Conservation (phyloP, 2,113 vertebrate species). For the Petaurus breviceps region DNA sequence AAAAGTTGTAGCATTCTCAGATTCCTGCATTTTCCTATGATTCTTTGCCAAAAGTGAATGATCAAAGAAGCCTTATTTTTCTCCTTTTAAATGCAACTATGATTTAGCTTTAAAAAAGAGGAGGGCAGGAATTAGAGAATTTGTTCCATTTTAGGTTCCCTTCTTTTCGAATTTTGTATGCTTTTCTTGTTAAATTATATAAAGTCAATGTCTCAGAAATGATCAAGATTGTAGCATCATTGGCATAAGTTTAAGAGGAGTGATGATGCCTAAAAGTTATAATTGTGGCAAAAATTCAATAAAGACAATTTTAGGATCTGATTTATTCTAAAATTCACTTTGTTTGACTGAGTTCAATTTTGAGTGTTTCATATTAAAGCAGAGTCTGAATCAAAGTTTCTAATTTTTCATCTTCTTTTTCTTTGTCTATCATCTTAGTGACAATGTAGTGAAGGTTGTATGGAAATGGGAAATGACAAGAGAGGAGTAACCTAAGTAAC, state of each 20-base stretch:
- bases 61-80: conserved; percentile 34
- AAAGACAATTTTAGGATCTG: background rate
- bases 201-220: background rate
- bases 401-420: background rate
- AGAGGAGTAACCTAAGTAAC: background rate
- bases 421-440: background rate
- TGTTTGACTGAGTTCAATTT: background rate
- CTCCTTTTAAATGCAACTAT: conserved; percentile 25
- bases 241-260: background rate
- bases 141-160: background rate
- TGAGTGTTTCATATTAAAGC: background rate
- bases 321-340: background rate
- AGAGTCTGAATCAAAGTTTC: background rate
- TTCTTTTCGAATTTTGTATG: background rate
- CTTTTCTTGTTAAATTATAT: background rate
- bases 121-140: background rate
- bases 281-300: background rate
- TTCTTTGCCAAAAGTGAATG: conserved; percentile 28
- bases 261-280: background rate
- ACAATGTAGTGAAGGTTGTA: background rate
- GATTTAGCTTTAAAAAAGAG: conserved; percentile 24
- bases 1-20: conserved; percentile 44
- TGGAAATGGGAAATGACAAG: background rate
- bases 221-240: background rate
- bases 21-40: conserved; percentile 31